Conservation (phyloP, 1,140 invertebrate species). For the Pachyrhynchus sulphureomaculatus region DNA sequence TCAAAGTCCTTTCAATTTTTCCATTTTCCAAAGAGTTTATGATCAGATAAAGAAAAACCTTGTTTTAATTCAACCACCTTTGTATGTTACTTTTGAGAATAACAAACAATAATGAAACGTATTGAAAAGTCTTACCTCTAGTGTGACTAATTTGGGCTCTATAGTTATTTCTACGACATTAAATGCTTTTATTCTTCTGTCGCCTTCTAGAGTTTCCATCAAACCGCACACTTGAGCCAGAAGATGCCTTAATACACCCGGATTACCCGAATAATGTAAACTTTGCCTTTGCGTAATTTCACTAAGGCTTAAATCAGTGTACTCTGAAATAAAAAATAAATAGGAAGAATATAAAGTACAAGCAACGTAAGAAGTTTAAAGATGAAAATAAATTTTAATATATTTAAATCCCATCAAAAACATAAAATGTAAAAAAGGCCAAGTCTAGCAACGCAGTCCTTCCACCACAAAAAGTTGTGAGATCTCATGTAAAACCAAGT, state of each 20-base stretch:
- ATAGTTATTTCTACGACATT: slow-evolving; percentile 78
- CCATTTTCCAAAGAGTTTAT: background rate
- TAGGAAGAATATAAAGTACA: background rate
- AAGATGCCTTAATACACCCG: slow-evolving; percentile 78
- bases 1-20: too few species aligned
- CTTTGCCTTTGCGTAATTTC: slow-evolving; percentile 89
- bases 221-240: slow-evolving; percentile 71
- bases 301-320: slow-evolving; percentile 93
- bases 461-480: too few species aligned
- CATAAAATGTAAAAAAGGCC: too few species aligned
- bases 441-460: too few species aligned
- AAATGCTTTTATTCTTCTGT: slow-evolving; percentile 75
- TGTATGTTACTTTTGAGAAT: too few species aligned
- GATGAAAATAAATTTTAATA: too few species aligned
- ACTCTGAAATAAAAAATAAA: slow-evolving; percentile 64
- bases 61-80: too few species aligned
- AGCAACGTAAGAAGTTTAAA: too few species aligned
- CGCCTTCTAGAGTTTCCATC: slow-evolving; percentile 69
- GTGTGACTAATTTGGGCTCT: slow-evolving; percentile 80
- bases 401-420: too few species aligned
- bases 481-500: too few species aligned
- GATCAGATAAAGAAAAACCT: background rate
- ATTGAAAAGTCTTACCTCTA: slow-evolving; percentile 75
- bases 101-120: too few species aligned
- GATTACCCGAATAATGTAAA: slow-evolving; percentile 79